Base-by-base conservation (phyloP, 1,140 invertebrate genomes). In the Papilio polyxenes region DNA sequence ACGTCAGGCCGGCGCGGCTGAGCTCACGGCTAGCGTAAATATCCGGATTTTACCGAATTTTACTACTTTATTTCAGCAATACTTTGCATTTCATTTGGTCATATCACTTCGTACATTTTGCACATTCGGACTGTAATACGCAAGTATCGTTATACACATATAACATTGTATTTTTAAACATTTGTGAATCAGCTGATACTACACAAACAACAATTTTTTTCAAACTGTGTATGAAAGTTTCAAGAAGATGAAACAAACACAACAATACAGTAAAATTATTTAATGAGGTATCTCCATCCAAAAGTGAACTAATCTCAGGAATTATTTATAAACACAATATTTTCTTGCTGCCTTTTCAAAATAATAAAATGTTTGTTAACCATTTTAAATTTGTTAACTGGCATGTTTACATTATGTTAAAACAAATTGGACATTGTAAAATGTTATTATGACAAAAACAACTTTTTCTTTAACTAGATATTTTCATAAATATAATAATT, bases 11-110 rank as follows among this genome's bases (percentile, higher is more conserved):
- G 44, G 87, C 87, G 2, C 87, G 92, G 3, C 87, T 92, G 3
- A 81, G 83, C 15, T 81, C 86, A n/a, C 84, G 86, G 82, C 84
- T 89, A 81, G 59, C 86, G 92, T 94, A 93, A 93, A 88, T 93
- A 92, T 88, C 80, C 77, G 81, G 80, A 82, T 83, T 79, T 83
- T 83, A 83, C 83, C 77, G 80, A 75, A 82, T 86, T 83, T 77
- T 80, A 65, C 49, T 79, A 80, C 78, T 79, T 56, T 40, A 44
- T 49, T 23, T 79, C 17, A 72, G 20, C 59, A 74, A 82, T 13
- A 76, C 77, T 37, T 78, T 78, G 31, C 13, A 10, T 37, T 78
- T 37, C 44, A 78, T 59, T 78, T 78, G 20, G 76, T 72, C 65
- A 40, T 37, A 72, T 6, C 15, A 37, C 31, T 72, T 72, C 31